A percentile compares a stretch with the other conserved stretches of the same genome.
phyloP scores from a whole-genome alignment of 1,140 invertebrate genomes.

The Theocolax elegans region DNA sequence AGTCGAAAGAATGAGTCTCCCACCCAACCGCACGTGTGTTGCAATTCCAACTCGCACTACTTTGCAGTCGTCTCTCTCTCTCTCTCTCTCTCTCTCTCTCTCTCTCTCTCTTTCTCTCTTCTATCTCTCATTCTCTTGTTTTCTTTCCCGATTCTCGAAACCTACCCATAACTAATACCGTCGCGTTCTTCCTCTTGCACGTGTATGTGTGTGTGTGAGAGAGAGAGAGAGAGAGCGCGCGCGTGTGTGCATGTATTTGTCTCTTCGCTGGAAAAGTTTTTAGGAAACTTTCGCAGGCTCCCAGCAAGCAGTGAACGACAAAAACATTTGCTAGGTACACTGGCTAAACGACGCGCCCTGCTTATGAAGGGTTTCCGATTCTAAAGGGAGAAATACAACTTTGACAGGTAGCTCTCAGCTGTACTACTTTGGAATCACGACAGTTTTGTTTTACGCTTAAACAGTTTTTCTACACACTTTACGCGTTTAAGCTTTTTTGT shows the following conservation, averaged over 20 bases:
- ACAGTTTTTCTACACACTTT: no score
- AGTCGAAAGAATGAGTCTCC: conserved; percentile 28
- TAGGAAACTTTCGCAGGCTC: conserved; percentile 17
- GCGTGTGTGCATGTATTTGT: not conserved
- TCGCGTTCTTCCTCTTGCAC: not conserved
- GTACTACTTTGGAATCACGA: not conserved
- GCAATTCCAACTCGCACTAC: not conserved
- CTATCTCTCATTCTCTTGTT: not conserved
- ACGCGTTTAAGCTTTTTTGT: no score
- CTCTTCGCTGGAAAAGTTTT: conserved; percentile 21
- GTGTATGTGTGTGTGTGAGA: not conserved
- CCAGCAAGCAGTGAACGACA: not conserved
- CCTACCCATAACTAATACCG: conserved; percentile 19
- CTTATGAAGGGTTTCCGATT: not conserved
- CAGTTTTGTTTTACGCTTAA: not conserved
- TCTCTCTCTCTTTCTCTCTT: not conserved
- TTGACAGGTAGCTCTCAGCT: conserved; percentile 4
- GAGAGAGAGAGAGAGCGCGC: no score
- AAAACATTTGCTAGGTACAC: conserved; percentile 14
- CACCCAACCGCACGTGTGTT: not conserved
- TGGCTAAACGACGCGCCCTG: not conserved
- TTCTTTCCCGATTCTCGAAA: not conserved
- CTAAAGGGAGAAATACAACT: not conserved
- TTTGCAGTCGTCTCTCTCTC: not conserved
- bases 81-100: conserved; percentile 18